phyloP scores from a whole-genome alignment of 2,113 vertebrate genomes.

The Gasterosteus aculeatus region DNA sequence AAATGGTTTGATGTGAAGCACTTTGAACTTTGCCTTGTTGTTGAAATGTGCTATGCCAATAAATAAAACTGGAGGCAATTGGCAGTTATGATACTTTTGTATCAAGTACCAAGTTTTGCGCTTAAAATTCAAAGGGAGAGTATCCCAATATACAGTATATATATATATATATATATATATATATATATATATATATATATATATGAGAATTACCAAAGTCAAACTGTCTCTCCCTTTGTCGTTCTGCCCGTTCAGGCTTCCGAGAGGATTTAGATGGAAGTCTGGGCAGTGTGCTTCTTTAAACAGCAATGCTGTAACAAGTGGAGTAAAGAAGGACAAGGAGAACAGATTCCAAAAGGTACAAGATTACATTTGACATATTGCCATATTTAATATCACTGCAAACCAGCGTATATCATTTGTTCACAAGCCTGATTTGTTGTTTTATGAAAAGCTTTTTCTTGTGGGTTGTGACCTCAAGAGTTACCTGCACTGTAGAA shows the following conservation, averaged over 20 bases:
- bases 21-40: too few relatives aligned
- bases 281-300: conserved; percentile 79
- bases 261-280: conserved; percentile 83
- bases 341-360: conserved; percentile 83
- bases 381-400: neutral
- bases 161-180: neutral
- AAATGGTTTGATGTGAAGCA: too few relatives aligned
- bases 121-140: neutral
- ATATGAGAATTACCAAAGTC: neutral
- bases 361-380: too few relatives aligned
- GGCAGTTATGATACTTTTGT: neutral
- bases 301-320: conserved; percentile 47
- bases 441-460: neutral
- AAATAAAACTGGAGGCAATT: neutral
- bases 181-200: neutral
- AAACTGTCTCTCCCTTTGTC: neutral
- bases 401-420: neutral
- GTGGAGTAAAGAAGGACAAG: conserved; percentile 69
- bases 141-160: neutral
- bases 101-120: neutral
- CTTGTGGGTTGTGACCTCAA: neutral
- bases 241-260: conserved; percentile 72
- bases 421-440: neutral
- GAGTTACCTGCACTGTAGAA: neutral
- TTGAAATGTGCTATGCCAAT: too few relatives aligned